These are phyloP conservation scores for Silurus glanis DNA, from an alignment of 2,113 vertebrate species.

Conservation along the genomic window DNA sequence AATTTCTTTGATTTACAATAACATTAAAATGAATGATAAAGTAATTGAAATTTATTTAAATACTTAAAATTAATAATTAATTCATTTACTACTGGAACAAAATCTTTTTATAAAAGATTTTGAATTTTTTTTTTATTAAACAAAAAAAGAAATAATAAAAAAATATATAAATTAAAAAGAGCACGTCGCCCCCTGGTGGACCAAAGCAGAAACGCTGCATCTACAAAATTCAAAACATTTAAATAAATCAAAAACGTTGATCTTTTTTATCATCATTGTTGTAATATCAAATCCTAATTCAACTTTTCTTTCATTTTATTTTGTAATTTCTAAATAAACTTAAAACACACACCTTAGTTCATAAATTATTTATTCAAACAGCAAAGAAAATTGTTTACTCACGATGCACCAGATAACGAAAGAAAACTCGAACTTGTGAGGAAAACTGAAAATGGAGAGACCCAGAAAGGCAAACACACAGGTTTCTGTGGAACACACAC, in stretches of 20 bases:
- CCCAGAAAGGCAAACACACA: slow-evolving; percentile 98
- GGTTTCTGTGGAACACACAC: slow-evolving; percentile 80
- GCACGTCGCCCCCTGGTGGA: not conserved
- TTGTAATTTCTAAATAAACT: not conserved
- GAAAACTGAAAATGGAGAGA: slow-evolving; percentile 98
- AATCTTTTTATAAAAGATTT: no score
- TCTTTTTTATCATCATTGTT: not conserved
- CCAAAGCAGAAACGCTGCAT: not conserved
- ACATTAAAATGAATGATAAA: not conserved
- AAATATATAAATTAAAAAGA: not conserved
- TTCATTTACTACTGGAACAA: no score
- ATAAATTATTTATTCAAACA: not conserved
- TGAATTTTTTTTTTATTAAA: no score
- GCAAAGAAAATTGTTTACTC: slow-evolving; percentile 66
- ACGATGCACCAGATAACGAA: slow-evolving; percentile 99
- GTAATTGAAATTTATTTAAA: not conserved
- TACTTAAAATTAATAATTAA: not conserved
- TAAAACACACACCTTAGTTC: not conserved
- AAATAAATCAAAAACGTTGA: not conserved
- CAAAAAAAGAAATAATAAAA: not conserved
- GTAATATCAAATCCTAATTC: not conserved
- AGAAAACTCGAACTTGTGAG: slow-evolving; percentile 97
- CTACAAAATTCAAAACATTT: not conserved
- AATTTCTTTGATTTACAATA: not conserved
- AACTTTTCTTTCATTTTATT: not conserved